Evolutionary conservation across 2,888 invertebrate species (phyloP), one percentile per base, ranked within the genome.

Genomic region (Choreutis nemorana): DNA sequence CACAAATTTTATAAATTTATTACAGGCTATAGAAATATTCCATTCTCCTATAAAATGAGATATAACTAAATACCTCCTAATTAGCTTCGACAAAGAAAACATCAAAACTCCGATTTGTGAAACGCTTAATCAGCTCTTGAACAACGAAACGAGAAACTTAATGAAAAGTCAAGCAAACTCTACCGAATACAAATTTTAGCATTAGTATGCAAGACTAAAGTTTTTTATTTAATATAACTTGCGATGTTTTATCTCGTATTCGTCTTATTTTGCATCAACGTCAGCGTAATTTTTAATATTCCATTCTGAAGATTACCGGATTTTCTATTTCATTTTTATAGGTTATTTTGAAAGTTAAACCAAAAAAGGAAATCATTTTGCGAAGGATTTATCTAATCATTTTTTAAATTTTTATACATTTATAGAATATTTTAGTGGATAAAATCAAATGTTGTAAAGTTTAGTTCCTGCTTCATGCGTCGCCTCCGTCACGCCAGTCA

Each of bases 191-290:
- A 71, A 73, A 73, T 70, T 72, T 66, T 51, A 64, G 50, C 67
- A 73, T 75, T 75, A 75, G 68, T 75, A 75, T 75, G 72, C 75
- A 75, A 71, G 68, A 68, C 57, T 55, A 68, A 75, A 73, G 72
- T 75, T 73, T 71, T n/a, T 67, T 67, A 75, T 75, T 75, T 56
- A 68, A 75, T 75, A 68, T 63, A 68, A 64, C 68, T 71, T 68
- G 68, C 67, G 64, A 49, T 62, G 66, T 62, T 72, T 66, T 64
- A 71, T 67, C 62, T 61, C 59, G 49, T 49, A 57, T 61, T 72
- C 67, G 61, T 66, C 54, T 71, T 65, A 56, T 59, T 62, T n/a
- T 50, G 56, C 57, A 55, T 60, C 60, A 65, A 56, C 47, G 52
- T n/a, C n/a, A n/a, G n/a, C n/a, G n/a, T n/a, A n/a, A n/a, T n/a